Evolutionary conservation across 2,888 invertebrate genomes (phyloP).

Genomic region (Choreutis nemorana): DNA sequence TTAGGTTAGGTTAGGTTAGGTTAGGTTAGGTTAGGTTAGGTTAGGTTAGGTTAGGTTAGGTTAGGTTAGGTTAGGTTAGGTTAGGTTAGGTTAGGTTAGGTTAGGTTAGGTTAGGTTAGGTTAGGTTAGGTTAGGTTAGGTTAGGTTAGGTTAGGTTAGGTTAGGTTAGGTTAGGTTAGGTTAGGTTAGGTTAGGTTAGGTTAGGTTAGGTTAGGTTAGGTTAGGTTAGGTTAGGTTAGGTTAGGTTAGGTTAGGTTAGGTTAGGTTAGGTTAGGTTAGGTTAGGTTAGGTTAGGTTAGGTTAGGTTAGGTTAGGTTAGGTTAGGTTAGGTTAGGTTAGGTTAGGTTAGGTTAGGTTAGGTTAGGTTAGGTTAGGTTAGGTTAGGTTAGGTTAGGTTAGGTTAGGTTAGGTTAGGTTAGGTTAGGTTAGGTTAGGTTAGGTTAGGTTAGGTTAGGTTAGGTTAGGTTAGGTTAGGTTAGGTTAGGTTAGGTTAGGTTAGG

Average conservation of each 20-base stretch:
- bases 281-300: constrained; percentile 4
- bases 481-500: constrained; percentile 8
- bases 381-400: constrained; percentile 7
- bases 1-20: constrained; percentile 5
- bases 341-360: constrained; percentile 9
- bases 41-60: constrained; percentile 8
- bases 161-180: constrained; percentile 8
- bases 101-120: constrained; percentile 7
- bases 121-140: constrained; percentile 8
- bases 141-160: constrained; percentile 10
- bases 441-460: constrained; percentile 9
- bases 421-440: constrained; percentile 7
- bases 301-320: constrained; percentile 1
- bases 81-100: constrained; percentile 7
- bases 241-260: constrained; percentile 6
- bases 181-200: constrained; percentile 6
- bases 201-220: constrained; percentile 7
- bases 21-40: constrained; percentile 9
- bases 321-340: constrained; percentile 9
- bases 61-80: constrained; percentile 9
- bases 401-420: constrained; percentile 7
- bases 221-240: constrained; percentile 7
- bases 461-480: constrained; percentile 8
- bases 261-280: constrained; percentile 7
- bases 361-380: constrained; percentile 9